phyloP scores from a whole-genome alignment of 1,140 invertebrate species.

The Schmidtea mediterranea region DNA sequence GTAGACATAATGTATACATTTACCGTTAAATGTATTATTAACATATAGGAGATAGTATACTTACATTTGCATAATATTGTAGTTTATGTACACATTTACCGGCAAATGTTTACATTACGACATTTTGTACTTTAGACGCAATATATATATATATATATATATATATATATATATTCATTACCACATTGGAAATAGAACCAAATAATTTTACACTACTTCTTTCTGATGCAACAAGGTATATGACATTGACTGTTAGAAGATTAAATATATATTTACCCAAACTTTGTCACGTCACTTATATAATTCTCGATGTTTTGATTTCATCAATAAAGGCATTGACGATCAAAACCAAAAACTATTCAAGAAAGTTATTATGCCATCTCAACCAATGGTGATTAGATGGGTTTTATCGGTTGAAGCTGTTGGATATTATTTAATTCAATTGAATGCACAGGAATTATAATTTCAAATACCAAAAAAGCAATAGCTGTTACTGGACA shows the following conservation, averaged over 20 bases:
- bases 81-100: too few species aligned
- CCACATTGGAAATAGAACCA: neutral
- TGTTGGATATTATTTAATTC: constrained; percentile 3
- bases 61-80: too few species aligned
- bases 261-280: neutral
- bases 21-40: too few species aligned
- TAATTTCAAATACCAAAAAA: neutral
- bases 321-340: neutral
- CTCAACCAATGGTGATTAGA: neutral
- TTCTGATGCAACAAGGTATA: constrained; percentile 3
- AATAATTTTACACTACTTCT: neutral
- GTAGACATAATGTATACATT: too few species aligned
- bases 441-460: neutral
- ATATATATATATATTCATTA: too few species aligned
- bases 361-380: neutral
- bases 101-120: too few species aligned
- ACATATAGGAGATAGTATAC: too few species aligned
- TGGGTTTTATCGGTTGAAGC: constrained; percentile 1
- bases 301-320: neutral
- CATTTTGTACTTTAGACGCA: too few species aligned
- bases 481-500: neutral
- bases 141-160: too few species aligned
- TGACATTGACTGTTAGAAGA: neutral
- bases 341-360: constrained; percentile 1
- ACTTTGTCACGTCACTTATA: neutral